Evolutionary conservation across 2,797 vertebrate species (phyloP), one percentile per base, ranked within the genome.

Genomic region (Pelobates cultripes): DNA sequence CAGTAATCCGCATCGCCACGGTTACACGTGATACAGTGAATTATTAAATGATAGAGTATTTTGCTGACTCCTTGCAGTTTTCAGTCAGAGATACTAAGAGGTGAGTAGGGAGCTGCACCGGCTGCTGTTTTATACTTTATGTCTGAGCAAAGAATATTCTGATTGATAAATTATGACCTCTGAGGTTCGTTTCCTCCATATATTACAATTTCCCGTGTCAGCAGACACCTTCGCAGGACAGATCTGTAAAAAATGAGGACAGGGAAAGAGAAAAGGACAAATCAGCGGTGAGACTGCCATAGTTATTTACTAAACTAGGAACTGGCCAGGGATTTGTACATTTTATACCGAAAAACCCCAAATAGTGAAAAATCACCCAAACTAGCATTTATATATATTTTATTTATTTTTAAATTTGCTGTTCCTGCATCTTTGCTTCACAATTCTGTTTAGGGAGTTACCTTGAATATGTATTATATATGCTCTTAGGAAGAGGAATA

Each of bases 201-300:
- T 15, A 60, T 70, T 42, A 78, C 53, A 53, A 17, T 55, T 70
- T 70, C 45, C 51, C 7, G 41, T 57, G 40, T 55, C 66, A 70
- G 1, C n/a, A 69, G 45, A 44, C 66, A 77, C 75, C 64, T 70
- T 17, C 40, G 12, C 13, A 6, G 40, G 12, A 66, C 7, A 4
- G 6, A 68, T 45, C 13, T 55, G n/a, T 70, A n/a, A 78, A 61
- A 78, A 78, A 78, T 14, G 4, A 78, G 63, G 7, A 45, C 44
- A 42, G 3, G 8, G 6, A 75, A 75, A 42, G 40, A 14, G n/a
- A 4, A 9, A 12, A 43, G 40, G 1, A 55, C 41, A 43, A 69
- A 77, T 9, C 28, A 28, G 53, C 63, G 64, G 68, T 69, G 40
- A 55, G 43, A 68, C 15, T 60, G 10, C 4, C 28, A 2, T 28